These are phyloP conservation scores for Sprattus sprattus DNA, from an alignment of 2,113 vertebrate genomes.

Conservation along the genomic window DNA sequence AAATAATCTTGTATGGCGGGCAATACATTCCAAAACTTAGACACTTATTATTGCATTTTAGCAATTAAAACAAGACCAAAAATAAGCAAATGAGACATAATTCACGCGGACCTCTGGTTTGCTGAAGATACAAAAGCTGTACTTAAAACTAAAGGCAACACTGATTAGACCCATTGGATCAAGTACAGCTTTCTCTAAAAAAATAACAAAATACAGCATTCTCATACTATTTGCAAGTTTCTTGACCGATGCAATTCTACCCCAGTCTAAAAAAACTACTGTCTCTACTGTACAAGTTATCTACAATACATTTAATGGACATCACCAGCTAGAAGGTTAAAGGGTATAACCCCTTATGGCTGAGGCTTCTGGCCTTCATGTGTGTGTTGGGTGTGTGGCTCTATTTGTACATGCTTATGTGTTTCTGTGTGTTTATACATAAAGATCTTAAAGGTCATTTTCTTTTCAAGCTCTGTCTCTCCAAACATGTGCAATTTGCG, in stretches of 20 bases:
- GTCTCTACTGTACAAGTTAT: conserved; percentile 9
- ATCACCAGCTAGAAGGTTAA: background rate
- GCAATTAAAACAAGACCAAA: conserved; percentile 32
- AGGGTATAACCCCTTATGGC: background rate
- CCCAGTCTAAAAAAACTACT: background rate
- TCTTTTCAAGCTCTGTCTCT: background rate
- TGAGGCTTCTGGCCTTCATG: background rate
- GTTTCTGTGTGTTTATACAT: background rate
- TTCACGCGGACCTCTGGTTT: background rate
- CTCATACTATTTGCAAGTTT: background rate
- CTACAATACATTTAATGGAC: background rate
- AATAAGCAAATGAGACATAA: conserved; percentile 23
- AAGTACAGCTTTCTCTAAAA: background rate
- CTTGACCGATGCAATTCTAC: background rate
- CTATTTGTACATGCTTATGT: background rate
- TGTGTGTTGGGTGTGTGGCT: background rate
- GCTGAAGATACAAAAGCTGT: background rate
- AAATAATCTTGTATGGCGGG: conserved; percentile 60
- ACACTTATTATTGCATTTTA: conserved; percentile 54
- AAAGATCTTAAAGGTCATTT: background rate
- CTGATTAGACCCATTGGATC: conserved; percentile 40
- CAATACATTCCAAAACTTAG: conserved; percentile 54
- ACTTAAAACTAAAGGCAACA: conserved; percentile 16
- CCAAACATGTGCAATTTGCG: background rate
- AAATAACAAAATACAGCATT: background rate